Conservation (phyloP, 2,888 invertebrate species). For the Brachyopa scutellaris region DNA sequence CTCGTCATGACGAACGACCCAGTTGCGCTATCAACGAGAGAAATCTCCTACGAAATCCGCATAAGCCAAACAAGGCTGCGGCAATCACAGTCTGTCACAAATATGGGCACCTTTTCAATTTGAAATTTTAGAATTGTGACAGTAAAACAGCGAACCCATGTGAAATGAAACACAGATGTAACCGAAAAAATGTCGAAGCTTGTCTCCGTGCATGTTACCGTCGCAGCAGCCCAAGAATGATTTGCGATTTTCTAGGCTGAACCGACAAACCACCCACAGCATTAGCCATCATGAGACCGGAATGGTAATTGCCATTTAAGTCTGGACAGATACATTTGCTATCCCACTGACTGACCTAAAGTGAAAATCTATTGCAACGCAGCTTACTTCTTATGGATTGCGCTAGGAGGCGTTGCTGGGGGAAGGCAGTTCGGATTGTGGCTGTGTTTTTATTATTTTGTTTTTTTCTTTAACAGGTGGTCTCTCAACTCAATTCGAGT, state of each 20-base stretch:
- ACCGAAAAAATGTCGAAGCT: constrained; percentile 35
- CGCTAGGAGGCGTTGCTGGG: background rate
- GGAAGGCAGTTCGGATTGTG: background rate
- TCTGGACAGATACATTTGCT: constrained; percentile 45
- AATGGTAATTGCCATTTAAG: constrained; percentile 69
- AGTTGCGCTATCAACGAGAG: constrained; percentile 40
- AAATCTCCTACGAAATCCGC: constrained; percentile 22
- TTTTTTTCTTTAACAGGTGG: constrained; percentile 55
- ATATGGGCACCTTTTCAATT: constrained; percentile 52
- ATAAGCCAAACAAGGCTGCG: constrained; percentile 15
- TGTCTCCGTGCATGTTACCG: background rate
- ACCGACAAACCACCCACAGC: constrained; percentile 60
- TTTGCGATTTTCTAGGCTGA: constrained; percentile 41
- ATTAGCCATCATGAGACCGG: constrained; percentile 56
- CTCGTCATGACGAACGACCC: constrained; percentile 52
- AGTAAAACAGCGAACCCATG: constrained; percentile 16
- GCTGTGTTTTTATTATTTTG: too few relatives aligned
- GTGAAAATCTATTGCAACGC: constrained; percentile 48
- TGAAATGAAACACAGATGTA: constrained; percentile 24
- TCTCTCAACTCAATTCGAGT: constrained; percentile 26
- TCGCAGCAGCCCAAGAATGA: constrained; percentile 19
- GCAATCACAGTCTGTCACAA: constrained; percentile 34
- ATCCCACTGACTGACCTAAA: constrained; percentile 56
- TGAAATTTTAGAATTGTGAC: constrained; percentile 32
- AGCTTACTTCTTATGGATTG: constrained; percentile 13